Conservation (phyloP, 2,888 invertebrate genomes). For the Drosophila formosana region DNA sequence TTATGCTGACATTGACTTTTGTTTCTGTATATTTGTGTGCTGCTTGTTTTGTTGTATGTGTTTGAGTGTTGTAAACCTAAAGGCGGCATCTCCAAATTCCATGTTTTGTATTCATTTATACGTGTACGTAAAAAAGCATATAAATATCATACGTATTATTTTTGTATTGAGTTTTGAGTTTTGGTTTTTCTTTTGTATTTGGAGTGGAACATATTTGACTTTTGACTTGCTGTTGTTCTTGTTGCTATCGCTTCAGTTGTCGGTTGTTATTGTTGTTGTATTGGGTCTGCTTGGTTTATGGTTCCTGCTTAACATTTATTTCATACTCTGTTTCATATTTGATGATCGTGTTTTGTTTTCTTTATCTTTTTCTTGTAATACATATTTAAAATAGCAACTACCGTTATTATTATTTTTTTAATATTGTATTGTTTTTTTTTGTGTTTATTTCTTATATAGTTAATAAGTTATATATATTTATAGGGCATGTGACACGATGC, state of each 20-base stretch:
- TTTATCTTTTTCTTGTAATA: conserved; percentile 62
- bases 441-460: conserved; percentile 73
- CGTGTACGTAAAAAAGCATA: conserved; percentile 74
- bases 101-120: conserved; percentile 39
- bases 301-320: conserved; percentile 68
- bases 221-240: conserved; percentile 37
- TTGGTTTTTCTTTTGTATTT: conserved; percentile 34
- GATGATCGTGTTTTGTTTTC: conserved; percentile 42
- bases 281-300: conserved; percentile 59
- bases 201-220: conserved; percentile 48
- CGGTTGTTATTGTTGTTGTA: conserved; percentile 42
- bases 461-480: conserved; percentile 81
- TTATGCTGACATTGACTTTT: conserved; percentile 63
- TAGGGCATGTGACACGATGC: conserved; percentile 56
- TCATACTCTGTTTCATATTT: conserved; percentile 56
- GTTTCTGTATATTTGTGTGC: conserved; percentile 24
- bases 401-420: conserved; percentile 65
- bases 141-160: conserved; percentile 66
- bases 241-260: conserved; percentile 26
- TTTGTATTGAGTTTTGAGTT: conserved; percentile 31
- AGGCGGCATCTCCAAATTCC: conserved; percentile 47
- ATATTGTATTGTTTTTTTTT: conserved; percentile 64
- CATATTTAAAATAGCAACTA: conserved; percentile 81
- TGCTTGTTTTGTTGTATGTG: conserved; percentile 28
- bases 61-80: conserved; percentile 63